A percentile compares a stretch with the other conserved stretches of the same genome.
Evolutionary conservation across 2,888 invertebrate species (phyloP).

Genomic region (Scaptomyza cyrtandrae): DNA sequence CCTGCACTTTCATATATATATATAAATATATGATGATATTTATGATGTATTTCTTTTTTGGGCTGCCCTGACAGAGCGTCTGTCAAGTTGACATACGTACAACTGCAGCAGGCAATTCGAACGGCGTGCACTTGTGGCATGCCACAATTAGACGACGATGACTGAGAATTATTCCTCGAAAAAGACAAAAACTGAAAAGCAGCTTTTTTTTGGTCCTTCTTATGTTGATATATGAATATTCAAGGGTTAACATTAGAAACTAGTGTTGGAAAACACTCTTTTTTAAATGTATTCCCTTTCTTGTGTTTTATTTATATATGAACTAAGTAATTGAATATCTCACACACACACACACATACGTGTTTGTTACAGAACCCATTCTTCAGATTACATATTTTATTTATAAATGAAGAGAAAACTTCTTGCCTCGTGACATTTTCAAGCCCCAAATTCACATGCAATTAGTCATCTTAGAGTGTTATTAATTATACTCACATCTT

Average conservation of each 20-base stretch:
- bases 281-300: neutral
- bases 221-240: neutral
- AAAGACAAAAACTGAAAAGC: slow-evolving; percentile 13
- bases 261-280: neutral
- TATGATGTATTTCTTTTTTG: slow-evolving; percentile 41
- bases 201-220: too few species aligned
- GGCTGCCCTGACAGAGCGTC: too few species aligned
- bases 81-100: slow-evolving; percentile 24
- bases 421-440: slow-evolving; percentile 1
- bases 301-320: neutral
- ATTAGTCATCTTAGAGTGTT: slow-evolving; percentile 38
- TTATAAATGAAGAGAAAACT: neutral
- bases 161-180: neutral
- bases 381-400: neutral
- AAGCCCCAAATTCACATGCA: slow-evolving; percentile 9
- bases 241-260: neutral
- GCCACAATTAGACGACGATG: slow-evolving; percentile 59
- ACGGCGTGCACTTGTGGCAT: slow-evolving; percentile 45
- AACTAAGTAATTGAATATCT: neutral
- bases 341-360: too few species aligned
- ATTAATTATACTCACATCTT: slow-evolving; percentile 17
- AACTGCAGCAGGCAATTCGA: slow-evolving; percentile 43
- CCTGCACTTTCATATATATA: slow-evolving; percentile 23
- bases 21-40: slow-evolving; percentile 27
- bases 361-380: neutral